A percentile compares a stretch with the other conserved stretches of the same genome.
Evolutionary conservation across 2,113 vertebrate species (phyloP).

Genomic region (Opisthocomus hoazin): DNA sequence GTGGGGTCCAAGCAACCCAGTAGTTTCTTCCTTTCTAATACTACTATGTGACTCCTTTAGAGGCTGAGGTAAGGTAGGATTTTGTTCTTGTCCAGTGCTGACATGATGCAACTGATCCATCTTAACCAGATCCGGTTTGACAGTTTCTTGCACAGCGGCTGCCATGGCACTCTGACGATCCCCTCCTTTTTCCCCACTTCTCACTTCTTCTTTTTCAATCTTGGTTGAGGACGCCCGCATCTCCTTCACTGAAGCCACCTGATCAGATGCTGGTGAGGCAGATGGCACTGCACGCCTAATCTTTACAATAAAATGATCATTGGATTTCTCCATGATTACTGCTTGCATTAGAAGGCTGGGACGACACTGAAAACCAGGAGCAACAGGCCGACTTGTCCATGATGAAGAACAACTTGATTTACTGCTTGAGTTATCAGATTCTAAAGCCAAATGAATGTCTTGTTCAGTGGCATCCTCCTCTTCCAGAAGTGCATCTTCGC

Average conservation of each 20-base stretch:
- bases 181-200: slow-evolving; percentile 3
- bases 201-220: slow-evolving; percentile 12
- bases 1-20: slow-evolving; percentile 1
- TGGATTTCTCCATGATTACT: slow-evolving; percentile 94
- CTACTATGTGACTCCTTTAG: background rate
- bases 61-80: slow-evolving; percentile 41
- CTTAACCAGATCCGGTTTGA: background rate
- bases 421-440: slow-evolving; percentile 92
- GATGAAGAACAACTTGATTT: slow-evolving; percentile 77
- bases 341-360: slow-evolving; percentile 91
- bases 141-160: background rate
- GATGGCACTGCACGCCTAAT: slow-evolving; percentile 80
- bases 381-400: slow-evolving; percentile 57
- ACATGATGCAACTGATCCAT: background rate
- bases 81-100: slow-evolving; percentile 17
- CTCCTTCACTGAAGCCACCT: slow-evolving; percentile 10
- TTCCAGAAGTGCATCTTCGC: slow-evolving; percentile 88
- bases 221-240: background rate
- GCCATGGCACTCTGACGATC: background rate
- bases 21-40: background rate
- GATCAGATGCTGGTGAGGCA: slow-evolving; percentile 10
- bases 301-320: slow-evolving; percentile 94
- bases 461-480: slow-evolving; percentile 92
- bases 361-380: slow-evolving; percentile 80
- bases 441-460: slow-evolving; percentile 91